Base-by-base conservation (phyloP, 1,140 invertebrate genomes). In the Globodera ellingtonae region DNA sequence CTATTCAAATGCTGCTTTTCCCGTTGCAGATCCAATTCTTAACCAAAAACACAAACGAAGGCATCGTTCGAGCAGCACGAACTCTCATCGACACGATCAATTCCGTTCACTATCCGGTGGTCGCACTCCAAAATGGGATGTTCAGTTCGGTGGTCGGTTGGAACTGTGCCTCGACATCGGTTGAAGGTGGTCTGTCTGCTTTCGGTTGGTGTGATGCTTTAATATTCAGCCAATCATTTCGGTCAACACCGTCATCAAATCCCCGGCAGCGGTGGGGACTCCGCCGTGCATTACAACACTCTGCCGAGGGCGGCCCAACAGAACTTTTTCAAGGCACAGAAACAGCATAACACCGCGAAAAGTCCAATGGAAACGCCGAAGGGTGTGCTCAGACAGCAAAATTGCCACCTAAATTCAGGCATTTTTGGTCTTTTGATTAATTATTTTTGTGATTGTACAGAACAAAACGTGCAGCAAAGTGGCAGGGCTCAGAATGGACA, bases 51-150 rank as follows among this genome's bases (percentile, higher is more conserved):
- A 77, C 75, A 18, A 77, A 77, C 69, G 24, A 77, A 21, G 62
- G 75, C 10, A 77, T 77, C 67, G 65, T 69, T 24, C 75, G 75
- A 15, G 75, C 75, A 21, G 65, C 75, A n/a, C 52, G 75, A 21
- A 50, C 48, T 15, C 62, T 77, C 13, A 52, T 69, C 24, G 69
- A 77, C 75, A 67, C 47, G 15, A 46, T 77, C 59, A 50, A 77
- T 77, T 69, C 75, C 13, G 75, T 24, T 52, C 69, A 77, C 46
- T 77, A 50, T 59, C 24, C 67, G 18, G 47, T 13, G 9, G 44
- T 69, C 62, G 10, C 52, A 50, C 48, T n/a, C 8, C 67, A 13
- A 24, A 62, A 62, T 21, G 65, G 48, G 6, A 44, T 76, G 59
- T 77, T 62, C n/a, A 44, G 8, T 46, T 77, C 50, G 35, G 35